Base-by-base conservation (phyloP, 2,888 invertebrate genomes). In the Ecdyonurus torrentis region DNA sequence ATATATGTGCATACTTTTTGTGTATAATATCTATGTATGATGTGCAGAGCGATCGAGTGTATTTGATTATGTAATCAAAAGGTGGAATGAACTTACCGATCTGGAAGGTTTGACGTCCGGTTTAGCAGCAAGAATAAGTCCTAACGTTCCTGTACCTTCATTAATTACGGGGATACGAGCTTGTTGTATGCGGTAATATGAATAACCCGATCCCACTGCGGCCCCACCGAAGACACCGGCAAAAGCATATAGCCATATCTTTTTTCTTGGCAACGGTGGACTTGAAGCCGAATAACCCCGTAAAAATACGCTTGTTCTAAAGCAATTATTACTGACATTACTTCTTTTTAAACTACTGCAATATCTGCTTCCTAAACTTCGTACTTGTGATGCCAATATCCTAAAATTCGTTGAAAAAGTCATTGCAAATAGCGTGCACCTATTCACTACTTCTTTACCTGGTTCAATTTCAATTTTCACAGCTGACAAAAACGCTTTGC, bases 191-290 rank as follows among this genome's bases (percentile, higher is more conserved):
- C 74, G 71, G 64, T 76, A 72, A 55, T 76, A 74, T 0, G 79
- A 75, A 71, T 79, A 79, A 67, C 79, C 78, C 66, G 75, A 74
- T 59, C 79, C 80, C 1, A 76, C 69, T 1, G 75, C 65, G 37
- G 75, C 74, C 61, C 78, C 78, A 20, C 75, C 69, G 20, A 76
- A 74, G 25, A 75, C 65, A 52, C 77, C 75, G 22, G 74, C 67
- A 20, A 76, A 67, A 24, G 75, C 74, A 60, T 75, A 67, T 68
- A 72, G 73, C 53, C 75, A 69, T 15, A 52, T 71, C 70, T 25
- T 64, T 67, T 25, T 63, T 3, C 20, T 23, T n/a, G 50, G 5
- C 15, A 37, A 15, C 5, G 37, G 37, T 37, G 37, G 37, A 37
- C 37, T 37, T 37, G 37, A 37, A 15, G 7, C 15, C 15, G 37